phyloP scores from a whole-genome alignment of 2,797 vertebrate genomes.

The Sebastes jordani region DNA sequence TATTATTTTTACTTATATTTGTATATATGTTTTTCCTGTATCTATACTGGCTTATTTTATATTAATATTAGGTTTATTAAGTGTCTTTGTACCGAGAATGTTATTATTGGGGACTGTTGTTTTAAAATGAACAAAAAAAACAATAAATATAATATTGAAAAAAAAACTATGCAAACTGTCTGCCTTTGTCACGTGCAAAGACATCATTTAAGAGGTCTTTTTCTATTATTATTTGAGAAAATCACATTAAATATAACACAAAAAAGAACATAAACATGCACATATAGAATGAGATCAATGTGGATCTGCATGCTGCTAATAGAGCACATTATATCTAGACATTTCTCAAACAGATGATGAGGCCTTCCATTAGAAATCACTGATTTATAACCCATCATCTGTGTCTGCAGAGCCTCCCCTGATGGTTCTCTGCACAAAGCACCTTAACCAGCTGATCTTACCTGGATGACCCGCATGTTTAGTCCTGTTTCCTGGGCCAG shows the following conservation, averaged over 20 bases:
- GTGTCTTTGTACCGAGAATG: no score
- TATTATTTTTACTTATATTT: no score
- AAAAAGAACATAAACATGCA: neutral
- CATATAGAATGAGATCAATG: neutral
- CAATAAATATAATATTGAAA: no score
- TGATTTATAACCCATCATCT: neutral
- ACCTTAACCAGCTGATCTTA: constrained; percentile 45
- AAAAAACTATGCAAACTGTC: neutral
- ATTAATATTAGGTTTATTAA: no score
- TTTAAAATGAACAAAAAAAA: no score
- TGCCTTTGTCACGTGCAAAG: neutral
- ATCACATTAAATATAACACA: neutral
- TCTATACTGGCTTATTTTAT: no score
- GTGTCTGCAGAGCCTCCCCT: no score
- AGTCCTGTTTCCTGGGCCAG: constrained; percentile 95
- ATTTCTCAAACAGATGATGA: constrained; percentile 33
- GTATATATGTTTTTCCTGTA: no score
- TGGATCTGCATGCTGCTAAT: constrained; percentile 13
- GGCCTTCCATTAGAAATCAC: constrained; percentile 42
- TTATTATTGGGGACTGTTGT: no score
- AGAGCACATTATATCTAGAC: constrained; percentile 33
- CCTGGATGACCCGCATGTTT: constrained; percentile 97
- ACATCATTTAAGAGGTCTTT: neutral
- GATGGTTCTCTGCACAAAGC: no score
- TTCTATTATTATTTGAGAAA: neutral